Conservation (phyloP, 2,888 invertebrate genomes). For the Euzophera pinguis region DNA sequence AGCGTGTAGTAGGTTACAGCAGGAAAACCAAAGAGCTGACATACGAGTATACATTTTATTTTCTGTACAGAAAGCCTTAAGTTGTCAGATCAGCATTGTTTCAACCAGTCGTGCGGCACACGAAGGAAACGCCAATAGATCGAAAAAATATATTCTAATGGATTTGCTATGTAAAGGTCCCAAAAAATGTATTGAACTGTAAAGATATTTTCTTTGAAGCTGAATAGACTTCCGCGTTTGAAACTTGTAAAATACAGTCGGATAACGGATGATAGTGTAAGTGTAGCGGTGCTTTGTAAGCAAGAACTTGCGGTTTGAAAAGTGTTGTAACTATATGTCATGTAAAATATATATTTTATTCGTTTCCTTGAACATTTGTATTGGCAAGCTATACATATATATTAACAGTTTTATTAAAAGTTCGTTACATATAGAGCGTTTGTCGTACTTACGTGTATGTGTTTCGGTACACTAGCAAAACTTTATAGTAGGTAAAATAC, state of each 20-base stretch:
- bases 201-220: background rate
- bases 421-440: too few relatives aligned
- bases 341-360: background rate
- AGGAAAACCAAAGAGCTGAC: too few relatives aligned
- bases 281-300: background rate
- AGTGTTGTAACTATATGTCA: background rate
- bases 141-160: background rate
- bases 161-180: background rate
- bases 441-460: too few relatives aligned
- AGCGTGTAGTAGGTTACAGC: too few relatives aligned
- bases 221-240: conserved; percentile 6
- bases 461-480: too few relatives aligned
- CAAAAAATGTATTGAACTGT: background rate
- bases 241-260: background rate
- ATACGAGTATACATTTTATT: too few relatives aligned
- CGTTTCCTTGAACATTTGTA: background rate
- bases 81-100: too few relatives aligned
- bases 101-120: background rate
- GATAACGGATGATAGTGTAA: background rate
- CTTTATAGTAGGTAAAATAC: too few relatives aligned
- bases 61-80: too few relatives aligned
- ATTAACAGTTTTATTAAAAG: too few relatives aligned
- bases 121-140: background rate
- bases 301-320: background rate
- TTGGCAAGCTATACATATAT: too few relatives aligned